These are phyloP conservation scores for Copidosoma aretas DNA, from an alignment of 2,888 invertebrate genomes.

Conservation along the genomic window DNA sequence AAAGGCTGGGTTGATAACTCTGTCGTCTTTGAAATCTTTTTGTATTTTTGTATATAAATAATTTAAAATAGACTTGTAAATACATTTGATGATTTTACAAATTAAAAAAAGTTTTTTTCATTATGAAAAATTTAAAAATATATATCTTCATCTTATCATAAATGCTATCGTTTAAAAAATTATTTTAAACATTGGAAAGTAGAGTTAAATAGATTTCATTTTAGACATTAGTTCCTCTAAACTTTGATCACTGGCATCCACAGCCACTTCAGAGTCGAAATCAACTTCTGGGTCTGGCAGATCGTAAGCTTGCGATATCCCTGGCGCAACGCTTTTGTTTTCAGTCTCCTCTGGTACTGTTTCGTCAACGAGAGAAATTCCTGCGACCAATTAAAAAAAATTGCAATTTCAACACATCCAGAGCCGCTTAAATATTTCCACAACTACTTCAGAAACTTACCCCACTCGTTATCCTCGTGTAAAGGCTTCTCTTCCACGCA, in stretches of 20 bases:
- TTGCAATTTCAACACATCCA: slow-evolving; percentile 9
- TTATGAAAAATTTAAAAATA: not conserved
- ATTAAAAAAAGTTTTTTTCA: slow-evolving; percentile 11
- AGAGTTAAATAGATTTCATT: slow-evolving; percentile 82
- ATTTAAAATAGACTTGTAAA: slow-evolving; percentile 21
- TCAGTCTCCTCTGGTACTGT: slow-evolving; percentile 64
- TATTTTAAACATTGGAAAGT: not conserved
- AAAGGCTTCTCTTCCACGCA: slow-evolving; percentile 70
- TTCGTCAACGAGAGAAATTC: slow-evolving; percentile 77
- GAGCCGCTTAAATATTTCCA: not conserved
- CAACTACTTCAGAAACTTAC: slow-evolving; percentile 60
- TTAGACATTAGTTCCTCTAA: slow-evolving; percentile 92
- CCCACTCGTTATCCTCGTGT: slow-evolving; percentile 93
- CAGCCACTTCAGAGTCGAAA: slow-evolving; percentile 58
- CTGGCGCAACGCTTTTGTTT: slow-evolving; percentile 51
- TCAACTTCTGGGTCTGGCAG: slow-evolving; percentile 66
- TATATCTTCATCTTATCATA: slow-evolving; percentile 14
- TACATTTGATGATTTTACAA: slow-evolving; percentile 24
- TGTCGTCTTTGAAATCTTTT: not conserved
- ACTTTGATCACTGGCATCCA: slow-evolving; percentile 68
- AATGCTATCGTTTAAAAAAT: slow-evolving; percentile 7
- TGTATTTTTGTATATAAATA: slow-evolving; percentile 35
- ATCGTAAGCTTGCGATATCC: slow-evolving; percentile 75
- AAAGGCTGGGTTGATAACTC: not conserved
- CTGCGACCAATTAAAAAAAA: slow-evolving; percentile 53